Base-by-base conservation (phyloP, 2,888 invertebrate species). In the Neocrepidodera transversa region DNA sequence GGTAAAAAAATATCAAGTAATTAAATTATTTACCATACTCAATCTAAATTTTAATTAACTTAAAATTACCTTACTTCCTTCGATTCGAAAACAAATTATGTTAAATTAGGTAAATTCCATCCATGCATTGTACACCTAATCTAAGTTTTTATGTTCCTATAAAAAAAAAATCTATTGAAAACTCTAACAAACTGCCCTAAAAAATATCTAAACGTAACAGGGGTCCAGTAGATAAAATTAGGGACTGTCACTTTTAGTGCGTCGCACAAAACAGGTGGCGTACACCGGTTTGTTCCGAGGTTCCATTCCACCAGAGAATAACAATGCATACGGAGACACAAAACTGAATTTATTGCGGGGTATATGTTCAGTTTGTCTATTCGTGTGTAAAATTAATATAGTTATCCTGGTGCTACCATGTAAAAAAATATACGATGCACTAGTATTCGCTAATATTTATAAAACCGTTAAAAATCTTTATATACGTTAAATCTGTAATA, bases 231-330 rank as follows among this genome's bases (percentile, higher is more conserved):
- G 1, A 30, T 47, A 28, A 28, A 47, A 30, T 47, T 30, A 28
- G 47, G 47, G 47, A 47, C 47, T 47, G 47, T 47, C 47, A 49
- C 36, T 20, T 49, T 36, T 36, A 49, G 18, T 49, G 47, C 32
- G 20, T 49, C 35, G 28, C 30, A 48, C 26, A 45, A 49, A 49
- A 49, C 49, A 49, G 36, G 49, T 49, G 49, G 49, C 2, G 11
- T 32, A 32, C 36, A 49, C 36, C 36, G 36, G 49, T 49, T 49
- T 49, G 49, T 14, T 18, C 49, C 32, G 49, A 32, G 49, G 49
- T 49, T 49, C 49, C 49, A 36, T 49, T 49, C 36, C 49, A 36
- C 3, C 49, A 36, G 36, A 49, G 35, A 49, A 49, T 36, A 49
- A 49, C 36, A 49, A 49, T 49, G n/a, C 18, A n/a, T 7, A n/a